phyloP scores from a whole-genome alignment of 2,888 invertebrate species.

The Heliconius cydno region DNA sequence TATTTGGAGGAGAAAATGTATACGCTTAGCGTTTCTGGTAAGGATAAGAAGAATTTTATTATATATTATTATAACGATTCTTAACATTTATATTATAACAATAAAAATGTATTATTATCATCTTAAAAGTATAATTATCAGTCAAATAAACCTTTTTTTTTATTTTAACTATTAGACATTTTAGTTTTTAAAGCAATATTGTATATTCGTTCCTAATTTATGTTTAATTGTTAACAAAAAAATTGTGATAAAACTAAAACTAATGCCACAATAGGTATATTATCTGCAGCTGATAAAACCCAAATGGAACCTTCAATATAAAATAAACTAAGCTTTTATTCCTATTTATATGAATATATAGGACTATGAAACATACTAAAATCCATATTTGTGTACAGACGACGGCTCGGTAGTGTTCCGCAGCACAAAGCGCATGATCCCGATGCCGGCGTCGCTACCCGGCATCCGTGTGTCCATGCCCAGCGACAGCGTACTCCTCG shows the following conservation, averaged over 20 bases:
- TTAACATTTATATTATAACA: too few species aligned
- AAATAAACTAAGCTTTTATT: too few species aligned
- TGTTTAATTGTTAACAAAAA: too few species aligned
- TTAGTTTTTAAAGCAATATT: neutral
- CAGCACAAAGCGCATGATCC: constrained; percentile 81
- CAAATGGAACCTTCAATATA: too few species aligned
- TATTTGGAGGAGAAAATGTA: constrained; percentile 89
- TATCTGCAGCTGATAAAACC: too few species aligned
- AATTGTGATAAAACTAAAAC: too few species aligned
- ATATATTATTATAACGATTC: neutral
- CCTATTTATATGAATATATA: neutral
- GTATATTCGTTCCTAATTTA: too few species aligned
- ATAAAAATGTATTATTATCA: too few species aligned
- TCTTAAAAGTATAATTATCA: too few species aligned
- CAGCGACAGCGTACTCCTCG: constrained; percentile 87
- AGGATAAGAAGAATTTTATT: constrained; percentile 34
- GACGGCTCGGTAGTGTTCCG: constrained; percentile 81
- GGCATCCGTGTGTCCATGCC: constrained; percentile 89
- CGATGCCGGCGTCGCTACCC: constrained; percentile 88
- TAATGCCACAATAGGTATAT: too few species aligned
- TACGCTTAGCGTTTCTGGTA: constrained; percentile 70
- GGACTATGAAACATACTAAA: neutral
- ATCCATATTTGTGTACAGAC: constrained; percentile 60
- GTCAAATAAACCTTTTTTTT: neutral
- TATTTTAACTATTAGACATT: neutral